Percentiles rank a stretch among this genome's conserved stretches.
Conservation (phyloP, 2,113 vertebrate species). For the Charina bottae region DNA sequence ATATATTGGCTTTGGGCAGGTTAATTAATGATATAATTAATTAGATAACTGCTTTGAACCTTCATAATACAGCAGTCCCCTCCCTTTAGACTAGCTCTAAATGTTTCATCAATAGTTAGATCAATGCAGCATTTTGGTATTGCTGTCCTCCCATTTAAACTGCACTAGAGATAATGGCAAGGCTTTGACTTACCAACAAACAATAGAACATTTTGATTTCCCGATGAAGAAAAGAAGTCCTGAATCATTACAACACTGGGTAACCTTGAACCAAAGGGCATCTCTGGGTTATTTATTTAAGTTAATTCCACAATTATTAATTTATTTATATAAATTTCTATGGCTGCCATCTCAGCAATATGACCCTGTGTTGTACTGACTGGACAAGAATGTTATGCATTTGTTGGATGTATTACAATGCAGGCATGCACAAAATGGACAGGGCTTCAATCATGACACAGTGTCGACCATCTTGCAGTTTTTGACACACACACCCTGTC, state of each 20-base stretch:
- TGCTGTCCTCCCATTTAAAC: background rate
- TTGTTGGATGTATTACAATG: background rate
- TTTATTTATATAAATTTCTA: background rate
- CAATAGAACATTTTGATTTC: background rate
- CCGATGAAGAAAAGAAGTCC: background rate
- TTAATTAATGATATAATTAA: slow-evolving; percentile 7
- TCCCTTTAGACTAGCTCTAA: background rate
- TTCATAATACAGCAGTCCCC: background rate
- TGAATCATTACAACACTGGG: background rate
- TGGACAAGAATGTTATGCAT: background rate
- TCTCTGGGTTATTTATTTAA: background rate
- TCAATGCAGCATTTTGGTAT: slow-evolving; percentile 12
- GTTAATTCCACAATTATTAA: background rate
- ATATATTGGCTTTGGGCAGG: background rate
- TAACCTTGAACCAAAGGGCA: background rate
- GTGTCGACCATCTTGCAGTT: background rate
- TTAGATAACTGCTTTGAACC: background rate
- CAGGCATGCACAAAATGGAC: background rate
- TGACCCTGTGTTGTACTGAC: background rate
- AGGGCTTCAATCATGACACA: background rate
- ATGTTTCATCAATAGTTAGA: background rate
- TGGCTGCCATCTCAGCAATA: background rate
- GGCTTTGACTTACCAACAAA: background rate
- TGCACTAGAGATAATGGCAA: background rate
- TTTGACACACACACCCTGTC: background rate